Conservation (phyloP, 2,113 vertebrate genomes). For the Cebus imitator region DNA sequence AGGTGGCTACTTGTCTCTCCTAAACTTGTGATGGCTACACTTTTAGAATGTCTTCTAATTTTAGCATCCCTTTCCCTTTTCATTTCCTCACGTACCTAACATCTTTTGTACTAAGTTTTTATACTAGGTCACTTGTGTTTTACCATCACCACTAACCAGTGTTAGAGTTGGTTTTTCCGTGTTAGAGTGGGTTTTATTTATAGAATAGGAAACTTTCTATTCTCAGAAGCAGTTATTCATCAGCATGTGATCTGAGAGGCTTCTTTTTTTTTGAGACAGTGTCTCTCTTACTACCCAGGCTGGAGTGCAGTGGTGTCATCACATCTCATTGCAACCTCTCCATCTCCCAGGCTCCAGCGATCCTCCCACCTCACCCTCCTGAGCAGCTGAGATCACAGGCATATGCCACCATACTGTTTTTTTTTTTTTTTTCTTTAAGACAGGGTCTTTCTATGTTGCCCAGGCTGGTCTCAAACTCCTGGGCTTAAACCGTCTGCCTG, state of each 20-base stretch:
- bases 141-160: not conserved
- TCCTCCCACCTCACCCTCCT: no score
- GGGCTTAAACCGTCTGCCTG: no score
- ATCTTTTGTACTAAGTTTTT: not conserved
- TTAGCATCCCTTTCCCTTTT: not conserved
- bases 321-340: no score
- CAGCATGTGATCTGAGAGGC: not conserved
- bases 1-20: not conserved
- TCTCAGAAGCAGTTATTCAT: not conserved
- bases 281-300: no score
- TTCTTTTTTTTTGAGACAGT: no score
- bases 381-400: no score
- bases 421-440: no score
- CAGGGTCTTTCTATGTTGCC: no score
- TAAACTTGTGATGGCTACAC: not conserved
- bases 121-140: not conserved
- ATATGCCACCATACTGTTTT: no score
- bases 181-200: not conserved
- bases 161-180: not conserved
- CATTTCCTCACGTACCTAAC: not conserved
- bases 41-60: slow-evolving; percentile 23
- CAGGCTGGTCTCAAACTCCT: no score
- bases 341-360: no score
- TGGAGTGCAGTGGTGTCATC: no score
- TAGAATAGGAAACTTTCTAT: not conserved